Percentiles rank a stretch among this genome's conserved stretches.
Evolutionary conservation across 2,113 vertebrate species (phyloP).

Genomic region (Panurus biarmicus): DNA sequence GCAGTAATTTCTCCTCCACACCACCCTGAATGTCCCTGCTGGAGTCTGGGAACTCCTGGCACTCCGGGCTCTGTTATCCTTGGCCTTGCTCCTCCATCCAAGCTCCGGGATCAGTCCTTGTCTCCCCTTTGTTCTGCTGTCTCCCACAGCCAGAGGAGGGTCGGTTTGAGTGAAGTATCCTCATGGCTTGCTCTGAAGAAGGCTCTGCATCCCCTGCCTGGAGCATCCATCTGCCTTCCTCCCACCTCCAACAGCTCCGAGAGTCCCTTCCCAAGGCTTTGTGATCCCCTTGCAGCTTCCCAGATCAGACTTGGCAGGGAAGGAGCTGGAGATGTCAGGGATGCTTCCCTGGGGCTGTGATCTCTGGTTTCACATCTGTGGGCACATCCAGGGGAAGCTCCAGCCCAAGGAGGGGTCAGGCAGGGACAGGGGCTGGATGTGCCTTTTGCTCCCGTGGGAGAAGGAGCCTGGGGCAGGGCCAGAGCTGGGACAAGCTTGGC

Average conservation of each 20-base stretch:
- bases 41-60: neutral
- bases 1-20: neutral
- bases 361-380: neutral
- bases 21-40: neutral
- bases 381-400: neutral
- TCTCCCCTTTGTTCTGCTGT: neutral
- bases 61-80: neutral
- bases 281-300: no score
- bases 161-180: no score
- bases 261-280: no score
- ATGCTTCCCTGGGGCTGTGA: fast-evolving
- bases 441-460: neutral
- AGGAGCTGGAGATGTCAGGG: neutral
- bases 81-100: neutral
- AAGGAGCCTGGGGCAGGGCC: neutral
- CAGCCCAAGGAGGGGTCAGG: neutral
- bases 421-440: fast-evolving
- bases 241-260: no score
- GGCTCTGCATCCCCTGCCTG: no score
- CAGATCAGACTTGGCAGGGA: no score
- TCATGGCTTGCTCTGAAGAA: no score
- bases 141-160: neutral
- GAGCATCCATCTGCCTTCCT: no score
- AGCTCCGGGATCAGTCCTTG: neutral
- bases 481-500: neutral